Conservation (phyloP, 92 coral and sea anemone species). For the Diadumene lineata region DNA sequence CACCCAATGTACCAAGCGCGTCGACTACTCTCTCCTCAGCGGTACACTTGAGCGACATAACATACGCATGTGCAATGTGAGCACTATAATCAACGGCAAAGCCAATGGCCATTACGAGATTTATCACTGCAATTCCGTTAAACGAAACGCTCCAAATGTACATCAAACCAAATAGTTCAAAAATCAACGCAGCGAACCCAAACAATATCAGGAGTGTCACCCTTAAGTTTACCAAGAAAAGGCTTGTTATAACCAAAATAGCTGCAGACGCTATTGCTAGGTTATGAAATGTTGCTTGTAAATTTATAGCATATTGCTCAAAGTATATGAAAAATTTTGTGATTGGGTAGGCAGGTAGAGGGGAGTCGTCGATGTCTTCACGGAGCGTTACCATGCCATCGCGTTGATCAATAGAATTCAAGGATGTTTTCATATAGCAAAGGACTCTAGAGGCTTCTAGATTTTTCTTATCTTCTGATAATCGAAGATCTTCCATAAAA, state of each 20-base stretch:
- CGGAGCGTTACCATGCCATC: slow-evolving; percentile 69
- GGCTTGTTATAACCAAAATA: slow-evolving; percentile 60
- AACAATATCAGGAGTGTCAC: slow-evolving; percentile 62
- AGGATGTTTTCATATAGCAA: slow-evolving; percentile 53
- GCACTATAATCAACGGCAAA: slow-evolving; percentile 96
- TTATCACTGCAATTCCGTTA: slow-evolving; percentile 84
- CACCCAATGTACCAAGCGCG: slow-evolving; percentile 85
- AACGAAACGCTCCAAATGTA: slow-evolving; percentile 80
- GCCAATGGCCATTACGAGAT: slow-evolving; percentile 91
- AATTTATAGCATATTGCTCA: slow-evolving; percentile 70
- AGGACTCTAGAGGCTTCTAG: slow-evolving; percentile 71
- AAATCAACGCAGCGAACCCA: slow-evolving; percentile 71
- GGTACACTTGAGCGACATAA: slow-evolving; percentile 42
- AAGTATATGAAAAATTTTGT: slow-evolving; percentile 56
- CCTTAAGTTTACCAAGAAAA: slow-evolving; percentile 61
- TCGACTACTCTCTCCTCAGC: slow-evolving; percentile 81
- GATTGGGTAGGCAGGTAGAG: slow-evolving; percentile 59
- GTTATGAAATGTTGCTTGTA: slow-evolving; percentile 60
- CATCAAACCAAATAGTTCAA: slow-evolving; percentile 91
- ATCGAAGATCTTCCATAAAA: slow-evolving; percentile 56
- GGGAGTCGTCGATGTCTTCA: slow-evolving; percentile 43
- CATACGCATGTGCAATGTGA: slow-evolving; percentile 90
- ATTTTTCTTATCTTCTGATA: slow-evolving; percentile 39
- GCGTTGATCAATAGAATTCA: slow-evolving; percentile 41
- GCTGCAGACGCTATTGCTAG: slow-evolving; percentile 70